Percentiles rank a stretch among this genome's conserved stretches.
phyloP scores from a whole-genome alignment of 2,888 invertebrate species.

The Bombyx huttoni region DNA sequence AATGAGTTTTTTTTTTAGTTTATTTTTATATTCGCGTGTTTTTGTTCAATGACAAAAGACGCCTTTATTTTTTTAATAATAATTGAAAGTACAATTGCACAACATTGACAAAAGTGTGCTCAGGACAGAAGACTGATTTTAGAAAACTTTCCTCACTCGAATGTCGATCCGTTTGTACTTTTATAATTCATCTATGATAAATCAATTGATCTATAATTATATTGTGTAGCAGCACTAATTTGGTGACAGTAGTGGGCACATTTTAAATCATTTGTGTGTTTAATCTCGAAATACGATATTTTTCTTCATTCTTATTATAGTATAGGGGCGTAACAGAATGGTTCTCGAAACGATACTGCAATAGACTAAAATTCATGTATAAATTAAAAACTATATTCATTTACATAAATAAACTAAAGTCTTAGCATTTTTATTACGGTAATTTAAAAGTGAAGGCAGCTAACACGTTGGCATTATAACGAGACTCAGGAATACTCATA shows the following conservation, averaged over 20 bases:
- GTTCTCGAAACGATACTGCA: too few relatives aligned
- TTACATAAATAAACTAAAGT: too few relatives aligned
- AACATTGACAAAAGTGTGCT: slow-evolving; percentile 32
- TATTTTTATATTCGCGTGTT: not conserved
- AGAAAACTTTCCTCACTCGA: slow-evolving; percentile 10
- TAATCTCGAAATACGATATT: not conserved
- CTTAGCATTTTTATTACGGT: too few relatives aligned
- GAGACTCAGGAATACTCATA: too few relatives aligned
- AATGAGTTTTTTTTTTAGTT: slow-evolving; percentile 4
- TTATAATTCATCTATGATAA: not conserved
- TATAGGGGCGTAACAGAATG: too few relatives aligned
- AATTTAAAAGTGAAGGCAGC: too few relatives aligned
- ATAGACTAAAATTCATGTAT: too few relatives aligned
- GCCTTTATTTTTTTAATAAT: not conserved
- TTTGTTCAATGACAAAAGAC: not conserved
- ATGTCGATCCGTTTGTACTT: not conserved
- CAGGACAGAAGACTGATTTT: slow-evolving; percentile 66
- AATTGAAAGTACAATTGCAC: not conserved
- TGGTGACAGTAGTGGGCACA: not conserved
- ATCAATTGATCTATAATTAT: not conserved
- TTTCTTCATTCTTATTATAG: too few relatives aligned
- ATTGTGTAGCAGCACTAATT: not conserved
- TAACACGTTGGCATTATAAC: too few relatives aligned
- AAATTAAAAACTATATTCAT: too few relatives aligned
- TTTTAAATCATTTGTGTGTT: not conserved